Percentiles rank a stretch among this genome's conserved stretches.
Conservation (phyloP, 2,113 vertebrate species). For the Bagarius yarrelli region DNA sequence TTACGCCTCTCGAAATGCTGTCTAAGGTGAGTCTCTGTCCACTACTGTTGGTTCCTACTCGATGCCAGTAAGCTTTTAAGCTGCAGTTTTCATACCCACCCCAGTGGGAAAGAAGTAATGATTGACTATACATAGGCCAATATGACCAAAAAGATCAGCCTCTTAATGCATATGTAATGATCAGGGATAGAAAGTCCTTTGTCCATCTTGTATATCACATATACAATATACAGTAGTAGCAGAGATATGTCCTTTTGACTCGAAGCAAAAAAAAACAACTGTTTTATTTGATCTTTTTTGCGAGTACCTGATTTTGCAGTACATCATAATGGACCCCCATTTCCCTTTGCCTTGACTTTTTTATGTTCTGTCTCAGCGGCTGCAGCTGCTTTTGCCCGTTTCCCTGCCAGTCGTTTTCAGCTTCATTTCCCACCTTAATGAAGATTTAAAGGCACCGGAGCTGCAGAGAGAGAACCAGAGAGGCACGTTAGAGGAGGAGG, state of each 20-base stretch:
- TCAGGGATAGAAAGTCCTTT: neutral
- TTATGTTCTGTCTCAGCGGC: slow-evolving; percentile 59
- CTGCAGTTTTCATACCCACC: too few relatives aligned
- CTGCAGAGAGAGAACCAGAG: slow-evolving; percentile 36
- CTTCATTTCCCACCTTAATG: slow-evolving; percentile 79
- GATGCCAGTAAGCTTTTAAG: too few relatives aligned
- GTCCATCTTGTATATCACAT: neutral
- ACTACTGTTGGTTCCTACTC: too few relatives aligned
- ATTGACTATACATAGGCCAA: neutral
- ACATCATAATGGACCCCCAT: slow-evolving; percentile 47
- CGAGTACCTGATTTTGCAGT: slow-evolving; percentile 19
- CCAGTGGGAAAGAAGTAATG: too few relatives aligned
- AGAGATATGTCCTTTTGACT: neutral
- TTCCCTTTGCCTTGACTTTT: slow-evolving; percentile 51
- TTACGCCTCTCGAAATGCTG: too few relatives aligned
- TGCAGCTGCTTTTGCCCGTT: slow-evolving; percentile 74
- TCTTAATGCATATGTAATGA: neutral
- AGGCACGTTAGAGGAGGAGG: slow-evolving; percentile 12
- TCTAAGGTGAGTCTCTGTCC: too few relatives aligned
- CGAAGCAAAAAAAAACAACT: slow-evolving; percentile 18
- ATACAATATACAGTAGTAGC: neutral
- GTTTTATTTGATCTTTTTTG: slow-evolving; percentile 11
- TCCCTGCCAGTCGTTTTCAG: slow-evolving; percentile 75
- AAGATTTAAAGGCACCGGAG: slow-evolving; percentile 74
- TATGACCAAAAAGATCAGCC: neutral